Evolutionary conservation across 2,888 invertebrate species (phyloP).

Genomic region (Drosophila falleni): DNA sequence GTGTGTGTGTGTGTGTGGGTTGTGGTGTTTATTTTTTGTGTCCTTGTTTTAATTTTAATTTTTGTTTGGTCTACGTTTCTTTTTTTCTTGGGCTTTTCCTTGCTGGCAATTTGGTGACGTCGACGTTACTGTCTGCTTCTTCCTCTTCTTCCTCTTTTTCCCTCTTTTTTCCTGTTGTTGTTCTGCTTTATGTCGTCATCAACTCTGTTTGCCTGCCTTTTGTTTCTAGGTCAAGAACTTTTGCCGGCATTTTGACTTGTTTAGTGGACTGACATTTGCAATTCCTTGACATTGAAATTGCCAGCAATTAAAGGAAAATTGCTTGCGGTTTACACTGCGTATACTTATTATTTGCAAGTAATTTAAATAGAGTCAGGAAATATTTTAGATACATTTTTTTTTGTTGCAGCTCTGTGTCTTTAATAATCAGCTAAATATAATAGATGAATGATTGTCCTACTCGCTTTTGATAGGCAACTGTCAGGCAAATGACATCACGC

Average conservation of each 20-base stretch:
- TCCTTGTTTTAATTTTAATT: constrained; percentile 85
- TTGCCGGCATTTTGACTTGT: constrained; percentile 58
- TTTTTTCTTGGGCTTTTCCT: constrained; percentile 32
- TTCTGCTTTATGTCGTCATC: constrained; percentile 69
- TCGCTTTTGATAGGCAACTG: constrained; percentile 66
- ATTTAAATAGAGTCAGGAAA: background rate
- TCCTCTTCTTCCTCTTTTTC: constrained; percentile 20
- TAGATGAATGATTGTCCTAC: constrained; percentile 22
- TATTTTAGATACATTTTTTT: background rate
- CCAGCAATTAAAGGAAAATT: constrained; percentile 17
- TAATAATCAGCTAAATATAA: constrained; percentile 20
- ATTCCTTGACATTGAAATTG: constrained; percentile 6
- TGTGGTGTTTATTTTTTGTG: constrained; percentile 68
- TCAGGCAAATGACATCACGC: constrained; percentile 82
- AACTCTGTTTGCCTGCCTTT: constrained; percentile 63
- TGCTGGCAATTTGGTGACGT: constrained; percentile 63
- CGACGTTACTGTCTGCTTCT: constrained; percentile 32
- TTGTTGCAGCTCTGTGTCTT: background rate
- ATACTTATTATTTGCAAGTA: constrained; percentile 21
- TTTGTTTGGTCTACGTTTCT: constrained; percentile 78
- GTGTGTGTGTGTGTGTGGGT: constrained; percentile 36
- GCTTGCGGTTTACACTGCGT: constrained; percentile 7
- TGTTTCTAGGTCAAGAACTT: constrained; percentile 84
- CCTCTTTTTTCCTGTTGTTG: constrained; percentile 27
- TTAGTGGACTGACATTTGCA: constrained; percentile 25